Percentiles rank a stretch among this genome's conserved stretches.
phyloP scores from a whole-genome alignment of 2,113 vertebrate species.

The Tupaia chinensis region DNA sequence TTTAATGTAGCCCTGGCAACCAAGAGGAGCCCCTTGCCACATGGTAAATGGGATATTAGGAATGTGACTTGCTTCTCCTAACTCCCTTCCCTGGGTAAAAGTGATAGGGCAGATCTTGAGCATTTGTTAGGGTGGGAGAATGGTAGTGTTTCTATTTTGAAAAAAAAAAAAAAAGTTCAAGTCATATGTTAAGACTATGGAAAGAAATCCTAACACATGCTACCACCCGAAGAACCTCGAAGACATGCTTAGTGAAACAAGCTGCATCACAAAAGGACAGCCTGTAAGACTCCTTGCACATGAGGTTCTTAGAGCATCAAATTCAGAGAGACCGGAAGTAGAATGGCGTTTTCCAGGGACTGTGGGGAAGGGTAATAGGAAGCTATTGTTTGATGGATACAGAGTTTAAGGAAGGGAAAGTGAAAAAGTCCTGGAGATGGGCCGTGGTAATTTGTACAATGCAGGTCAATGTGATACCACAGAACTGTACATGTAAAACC shows the following conservation, averaged over 20 bases:
- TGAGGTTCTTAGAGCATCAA: background rate
- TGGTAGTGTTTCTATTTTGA: background rate
- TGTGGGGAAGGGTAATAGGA: accelerated
- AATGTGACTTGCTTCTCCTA: background rate
- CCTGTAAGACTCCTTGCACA: background rate
- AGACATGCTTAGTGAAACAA: background rate
- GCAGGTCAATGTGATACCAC: background rate
- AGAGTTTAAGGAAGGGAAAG: background rate
- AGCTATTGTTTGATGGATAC: background rate
- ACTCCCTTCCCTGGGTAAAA: background rate
- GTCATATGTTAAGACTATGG: background rate
- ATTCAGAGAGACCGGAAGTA: background rate
- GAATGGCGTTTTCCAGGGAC: background rate
- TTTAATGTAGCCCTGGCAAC: background rate
- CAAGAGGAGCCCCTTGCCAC: background rate
- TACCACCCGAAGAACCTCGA: background rate
- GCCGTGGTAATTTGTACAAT: background rate
- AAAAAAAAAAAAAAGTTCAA: background rate
- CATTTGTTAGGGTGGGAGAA: background rate
- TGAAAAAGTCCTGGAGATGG: background rate
- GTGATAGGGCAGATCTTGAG: background rate
- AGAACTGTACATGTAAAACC: background rate
- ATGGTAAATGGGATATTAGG: background rate
- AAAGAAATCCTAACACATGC: background rate
- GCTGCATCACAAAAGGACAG: background rate